phyloP scores from a whole-genome alignment of 2,113 vertebrate genomes.

The Lepus europaeus region DNA sequence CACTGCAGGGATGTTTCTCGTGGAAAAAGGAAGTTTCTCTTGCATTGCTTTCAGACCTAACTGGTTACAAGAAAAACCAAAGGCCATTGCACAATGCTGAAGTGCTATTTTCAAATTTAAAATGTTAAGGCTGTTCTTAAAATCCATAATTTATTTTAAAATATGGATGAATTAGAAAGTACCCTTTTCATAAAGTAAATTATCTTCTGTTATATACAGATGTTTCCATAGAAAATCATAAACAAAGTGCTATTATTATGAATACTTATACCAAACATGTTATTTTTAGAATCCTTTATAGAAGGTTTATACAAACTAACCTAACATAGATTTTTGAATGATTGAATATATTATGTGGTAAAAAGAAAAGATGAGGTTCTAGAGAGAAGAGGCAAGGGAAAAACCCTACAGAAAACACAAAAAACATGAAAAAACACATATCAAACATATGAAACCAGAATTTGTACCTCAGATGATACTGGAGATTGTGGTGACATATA shows the following conservation, averaged over 20 bases:
- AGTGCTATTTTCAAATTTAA: constrained; percentile 38
- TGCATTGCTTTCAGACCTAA: constrained; percentile 82
- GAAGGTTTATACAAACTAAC: constrained; percentile 3
- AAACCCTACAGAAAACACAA: constrained; percentile 73
- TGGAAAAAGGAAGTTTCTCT: constrained; percentile 83
- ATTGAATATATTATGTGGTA: constrained; percentile 46
- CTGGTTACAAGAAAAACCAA: constrained; percentile 81
- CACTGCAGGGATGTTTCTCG: constrained; percentile 83
- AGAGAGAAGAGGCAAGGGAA: constrained; percentile 51
- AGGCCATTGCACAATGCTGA: constrained; percentile 82
- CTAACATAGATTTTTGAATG: constrained; percentile 42
- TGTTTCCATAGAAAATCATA: constrained; percentile 55
- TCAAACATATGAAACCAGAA: constrained; percentile 80
- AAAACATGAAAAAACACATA: constrained; percentile 67
- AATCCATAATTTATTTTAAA: constrained; percentile 54
- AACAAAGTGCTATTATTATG: not conserved
- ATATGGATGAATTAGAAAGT: constrained; percentile 38
- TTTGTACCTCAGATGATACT: constrained; percentile 91
- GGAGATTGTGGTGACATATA: constrained; percentile 92
- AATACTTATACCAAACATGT: constrained; percentile 46
- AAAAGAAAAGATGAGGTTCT: constrained; percentile 46
- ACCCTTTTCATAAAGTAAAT: not conserved
- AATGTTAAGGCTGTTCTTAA: constrained; percentile 39
- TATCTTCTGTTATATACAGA: not conserved
- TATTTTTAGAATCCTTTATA: constrained; percentile 15